Evolutionary conservation across 2,113 vertebrate genomes (phyloP).

Genomic region (Heterotis niloticus): DNA sequence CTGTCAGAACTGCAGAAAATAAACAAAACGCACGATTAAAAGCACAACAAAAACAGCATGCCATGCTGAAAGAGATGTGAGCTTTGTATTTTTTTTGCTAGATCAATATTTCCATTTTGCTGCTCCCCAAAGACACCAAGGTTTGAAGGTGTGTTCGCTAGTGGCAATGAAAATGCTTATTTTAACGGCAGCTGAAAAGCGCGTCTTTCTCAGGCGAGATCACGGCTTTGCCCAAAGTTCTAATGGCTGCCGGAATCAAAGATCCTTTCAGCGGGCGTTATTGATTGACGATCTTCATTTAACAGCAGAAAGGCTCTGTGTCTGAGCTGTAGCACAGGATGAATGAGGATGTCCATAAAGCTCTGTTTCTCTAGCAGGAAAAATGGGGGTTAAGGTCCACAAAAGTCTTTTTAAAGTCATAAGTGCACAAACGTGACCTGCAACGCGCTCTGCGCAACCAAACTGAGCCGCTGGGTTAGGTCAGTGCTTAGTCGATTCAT

Average conservation of each 20-base stretch:
- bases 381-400: constrained; percentile 11
- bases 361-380: background rate
- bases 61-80: too few relatives aligned
- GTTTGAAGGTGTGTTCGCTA: background rate
- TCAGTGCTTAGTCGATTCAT: background rate
- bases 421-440: background rate
- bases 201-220: background rate
- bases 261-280: background rate
- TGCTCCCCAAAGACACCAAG: background rate
- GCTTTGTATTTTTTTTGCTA: too few relatives aligned
- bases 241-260: constrained; percentile 1
- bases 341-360: background rate
- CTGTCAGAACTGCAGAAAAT: too few relatives aligned
- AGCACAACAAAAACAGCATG: too few relatives aligned
- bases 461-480: too few relatives aligned
- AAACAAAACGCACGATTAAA: too few relatives aligned
- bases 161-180: background rate
- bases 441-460: background rate
- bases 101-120: too few relatives aligned
- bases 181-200: background rate
- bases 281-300: background rate
- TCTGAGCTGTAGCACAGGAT: background rate
- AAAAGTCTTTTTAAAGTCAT: background rate
- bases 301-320: background rate
- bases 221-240: background rate